phyloP scores from a whole-genome alignment of 2,113 vertebrate species.

The Larimichthys crocea region DNA sequence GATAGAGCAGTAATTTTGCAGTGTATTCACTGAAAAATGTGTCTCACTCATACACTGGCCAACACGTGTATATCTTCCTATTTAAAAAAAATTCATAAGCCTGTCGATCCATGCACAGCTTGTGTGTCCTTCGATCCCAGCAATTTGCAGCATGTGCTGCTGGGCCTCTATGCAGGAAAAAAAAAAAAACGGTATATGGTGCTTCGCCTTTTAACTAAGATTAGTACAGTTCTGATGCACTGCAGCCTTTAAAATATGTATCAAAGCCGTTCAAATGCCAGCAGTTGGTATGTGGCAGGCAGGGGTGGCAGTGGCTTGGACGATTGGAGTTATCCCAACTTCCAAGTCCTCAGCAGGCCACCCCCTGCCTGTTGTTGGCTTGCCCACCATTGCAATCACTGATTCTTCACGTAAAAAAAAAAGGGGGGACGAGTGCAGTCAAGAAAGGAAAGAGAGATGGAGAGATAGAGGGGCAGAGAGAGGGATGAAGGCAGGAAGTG shows the following conservation, averaged over 20 bases:
- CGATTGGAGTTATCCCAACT: constrained; percentile 82
- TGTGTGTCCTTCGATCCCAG: constrained; percentile 64
- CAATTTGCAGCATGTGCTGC: constrained; percentile 63
- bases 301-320: constrained; percentile 75
- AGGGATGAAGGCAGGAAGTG: constrained; percentile 63
- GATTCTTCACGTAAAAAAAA: constrained; percentile 59
- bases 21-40: constrained; percentile 12
- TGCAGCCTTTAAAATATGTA: constrained; percentile 84
- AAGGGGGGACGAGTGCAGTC: constrained; percentile 37
- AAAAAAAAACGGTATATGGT: constrained; percentile 53
- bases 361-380: constrained; percentile 76
- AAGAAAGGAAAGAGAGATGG: constrained; percentile 54
- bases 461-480: constrained; percentile 51
- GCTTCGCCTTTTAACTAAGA: constrained; percentile 82
- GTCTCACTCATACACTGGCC: constrained; percentile 7
- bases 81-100: constrained; percentile 54
- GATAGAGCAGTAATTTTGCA: neutral
- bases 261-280: constrained; percentile 85
- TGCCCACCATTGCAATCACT: constrained; percentile 67
- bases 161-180: constrained; percentile 53
- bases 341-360: constrained; percentile 83
- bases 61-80: constrained; percentile 15
- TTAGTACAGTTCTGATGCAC: constrained; percentile 80
- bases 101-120: constrained; percentile 66
- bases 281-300: constrained; percentile 79